Conservation (phyloP, 2,888 invertebrate species). For the Aporophyla lueneburgensis region DNA sequence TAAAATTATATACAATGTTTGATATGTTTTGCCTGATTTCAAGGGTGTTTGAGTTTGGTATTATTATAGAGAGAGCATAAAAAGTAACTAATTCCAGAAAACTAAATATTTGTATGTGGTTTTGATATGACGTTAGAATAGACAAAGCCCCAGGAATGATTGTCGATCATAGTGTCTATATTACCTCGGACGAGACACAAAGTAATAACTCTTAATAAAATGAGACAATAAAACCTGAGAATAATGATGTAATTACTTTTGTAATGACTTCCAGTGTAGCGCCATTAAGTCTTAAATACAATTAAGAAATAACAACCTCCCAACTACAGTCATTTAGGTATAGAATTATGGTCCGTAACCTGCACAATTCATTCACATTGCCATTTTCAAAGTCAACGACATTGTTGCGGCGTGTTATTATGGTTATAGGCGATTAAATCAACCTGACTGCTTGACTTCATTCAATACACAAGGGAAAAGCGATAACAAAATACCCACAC, state of each 20-base stretch:
- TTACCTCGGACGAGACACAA: background rate
- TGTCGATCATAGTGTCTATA: background rate
- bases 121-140: background rate
- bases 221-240: slow-evolving; percentile 1
- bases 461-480: slow-evolving; percentile 52
- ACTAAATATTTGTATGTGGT: background rate
- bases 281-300: background rate
- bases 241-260: slow-evolving; percentile 11
- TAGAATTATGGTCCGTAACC: slow-evolving; percentile 44
- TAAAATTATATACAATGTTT: background rate
- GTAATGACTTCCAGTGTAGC: background rate
- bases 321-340: slow-evolving; percentile 27
- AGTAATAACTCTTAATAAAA: background rate
- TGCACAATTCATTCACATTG: slow-evolving; percentile 58
- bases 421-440: slow-evolving; percentile 57
- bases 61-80: background rate
- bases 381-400: slow-evolving; percentile 64
- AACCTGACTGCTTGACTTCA: slow-evolving; percentile 52
- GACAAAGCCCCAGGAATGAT: background rate
- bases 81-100: background rate
- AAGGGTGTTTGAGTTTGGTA: background rate
- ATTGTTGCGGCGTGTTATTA: slow-evolving; percentile 60
- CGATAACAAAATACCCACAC: slow-evolving; percentile 54
- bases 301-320: slow-evolving; percentile 45
- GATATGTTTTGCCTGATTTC: background rate